Base-by-base conservation (phyloP, 1,140 invertebrate species). In the Ptiloglossa arizonensis region DNA sequence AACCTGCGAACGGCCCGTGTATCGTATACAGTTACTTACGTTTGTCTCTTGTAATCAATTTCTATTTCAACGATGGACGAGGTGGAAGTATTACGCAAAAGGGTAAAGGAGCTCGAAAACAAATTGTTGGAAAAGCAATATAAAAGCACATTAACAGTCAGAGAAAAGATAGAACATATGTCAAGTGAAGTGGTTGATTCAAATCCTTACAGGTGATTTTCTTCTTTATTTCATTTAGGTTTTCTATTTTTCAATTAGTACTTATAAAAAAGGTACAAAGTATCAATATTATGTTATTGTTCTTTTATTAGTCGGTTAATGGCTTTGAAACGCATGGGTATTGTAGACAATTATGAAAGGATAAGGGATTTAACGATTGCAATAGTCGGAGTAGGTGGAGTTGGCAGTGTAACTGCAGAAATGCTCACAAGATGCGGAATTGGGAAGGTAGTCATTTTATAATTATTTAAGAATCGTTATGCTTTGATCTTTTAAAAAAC, bases 371-470 rank as follows among this genome's bases (percentile, higher is more conserved):
- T 96, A 90, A 95, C 98, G 11, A 97, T 99, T 11, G 97, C 97
- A 35, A 95, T 99, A 62, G 98, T 99, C 32, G 99, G 99, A n/a
- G 96, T 99, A 17, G 99, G 99, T 60, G 99, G 99, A 67, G 98
- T 99, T 71, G 99, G 99, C 22, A 99, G 98, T 94, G 99, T 99
- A 3, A 98, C 99, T 13, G 98, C 99, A 71, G 99, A 99, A 94
- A 99, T 99, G 99, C 94, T 99, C 35, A 97, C 97, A 24, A 95
- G 99, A 81, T 99, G 99, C 94, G 99, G 99, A 35, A 98, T 99
- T 87, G 99, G 99, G 83, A 99, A 99, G 94, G 96, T 97, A 92
- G 19, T 2, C 1, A 15, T 24, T 4, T 27, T 50, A 8, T 0
- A 50, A 29, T 29, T 11, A 2, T 64, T 69, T 9, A 56, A 54